phyloP scores from a whole-genome alignment of 2,113 vertebrate genomes.

The Oryzias curvinotus region DNA sequence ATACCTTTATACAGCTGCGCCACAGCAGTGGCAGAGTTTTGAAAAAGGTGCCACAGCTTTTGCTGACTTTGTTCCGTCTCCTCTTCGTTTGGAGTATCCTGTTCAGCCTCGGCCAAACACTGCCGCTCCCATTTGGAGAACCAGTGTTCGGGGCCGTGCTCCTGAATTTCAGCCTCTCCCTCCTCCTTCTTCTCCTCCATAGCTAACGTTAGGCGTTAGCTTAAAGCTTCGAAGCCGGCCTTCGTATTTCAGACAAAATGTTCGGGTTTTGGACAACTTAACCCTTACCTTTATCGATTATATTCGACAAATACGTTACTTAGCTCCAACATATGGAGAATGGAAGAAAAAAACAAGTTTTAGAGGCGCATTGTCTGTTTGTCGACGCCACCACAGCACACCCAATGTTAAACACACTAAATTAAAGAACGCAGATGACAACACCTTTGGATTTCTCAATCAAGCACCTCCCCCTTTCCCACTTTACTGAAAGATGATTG shows the following conservation, averaged over 20 bases:
- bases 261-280: background rate
- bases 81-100: slow-evolving; percentile 84
- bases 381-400: slow-evolving; percentile 11
- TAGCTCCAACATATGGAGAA: slow-evolving; percentile 3
- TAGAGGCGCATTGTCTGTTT: slow-evolving; percentile 56
- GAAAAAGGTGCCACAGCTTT: slow-evolving; percentile 95
- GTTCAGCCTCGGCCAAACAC: slow-evolving; percentile 92
- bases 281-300: background rate
- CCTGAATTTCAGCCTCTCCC: slow-evolving; percentile 92
- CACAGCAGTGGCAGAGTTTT: slow-evolving; percentile 93
- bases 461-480: slow-evolving; percentile 43
- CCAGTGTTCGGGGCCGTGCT: slow-evolving; percentile 97
- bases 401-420: slow-evolving; percentile 54
- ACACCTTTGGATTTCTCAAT: slow-evolving; percentile 71
- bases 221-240: slow-evolving; percentile 31
- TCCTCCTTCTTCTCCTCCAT: slow-evolving; percentile 94
- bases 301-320: background rate
- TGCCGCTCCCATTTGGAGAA: slow-evolving; percentile 98
- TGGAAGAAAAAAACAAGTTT: background rate
- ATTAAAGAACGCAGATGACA: slow-evolving; percentile 73
- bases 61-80: slow-evolving; percentile 88
- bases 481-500: slow-evolving; percentile 37
- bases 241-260: slow-evolving; percentile 16
- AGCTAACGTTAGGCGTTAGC: slow-evolving; percentile 54
- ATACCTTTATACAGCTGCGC: slow-evolving; percentile 97